phyloP scores from a whole-genome alignment of 2,113 vertebrate genomes.

The Montifringilla adamsi region DNA sequence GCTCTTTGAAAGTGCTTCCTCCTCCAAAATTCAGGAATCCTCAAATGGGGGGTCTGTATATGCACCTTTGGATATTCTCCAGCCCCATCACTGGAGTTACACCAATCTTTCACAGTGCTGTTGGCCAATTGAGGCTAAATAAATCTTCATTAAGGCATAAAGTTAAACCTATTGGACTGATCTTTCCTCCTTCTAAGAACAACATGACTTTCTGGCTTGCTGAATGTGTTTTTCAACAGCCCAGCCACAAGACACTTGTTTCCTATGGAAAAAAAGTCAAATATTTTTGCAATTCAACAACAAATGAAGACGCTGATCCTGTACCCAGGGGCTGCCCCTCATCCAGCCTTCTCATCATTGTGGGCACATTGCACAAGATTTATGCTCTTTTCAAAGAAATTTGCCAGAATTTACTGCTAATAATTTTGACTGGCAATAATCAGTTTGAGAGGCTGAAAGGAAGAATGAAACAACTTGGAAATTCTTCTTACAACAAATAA shows the following conservation, averaged over 20 bases:
- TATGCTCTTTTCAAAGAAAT: neutral
- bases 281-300: neutral
- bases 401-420: neutral
- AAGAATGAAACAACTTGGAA: neutral
- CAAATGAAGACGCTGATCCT: neutral
- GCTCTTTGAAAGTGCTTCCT: neutral
- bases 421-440: neutral
- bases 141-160: neutral
- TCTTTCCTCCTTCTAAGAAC: neutral
- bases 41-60: fast-evolving
- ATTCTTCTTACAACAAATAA: neutral
- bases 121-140: neutral
- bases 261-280: neutral
- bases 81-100: neutral
- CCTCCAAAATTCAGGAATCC: neutral
- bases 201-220: neutral
- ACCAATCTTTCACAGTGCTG: neutral
- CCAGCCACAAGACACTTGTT: neutral
- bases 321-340: neutral
- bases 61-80: neutral
- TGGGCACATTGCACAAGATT: neutral
- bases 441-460: neutral
- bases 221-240: neutral
- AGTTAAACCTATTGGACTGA: neutral
- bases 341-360: neutral